Evolutionary conservation across 2,113 vertebrate species (phyloP).

Genomic region (Cyanoramphus novaezelandiae): DNA sequence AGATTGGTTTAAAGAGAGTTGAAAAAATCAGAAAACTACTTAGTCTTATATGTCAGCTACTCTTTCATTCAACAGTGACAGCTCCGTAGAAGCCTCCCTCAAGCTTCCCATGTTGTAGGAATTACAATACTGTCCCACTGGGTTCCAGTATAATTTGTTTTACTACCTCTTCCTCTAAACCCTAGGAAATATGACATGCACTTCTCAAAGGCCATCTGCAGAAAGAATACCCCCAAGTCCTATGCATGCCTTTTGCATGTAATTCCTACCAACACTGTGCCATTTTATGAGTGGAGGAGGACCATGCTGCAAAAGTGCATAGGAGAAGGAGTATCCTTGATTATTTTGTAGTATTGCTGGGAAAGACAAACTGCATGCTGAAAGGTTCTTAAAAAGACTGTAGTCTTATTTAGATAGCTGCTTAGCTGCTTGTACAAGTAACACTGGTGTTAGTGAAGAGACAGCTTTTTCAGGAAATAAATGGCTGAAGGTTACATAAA

Average conservation of each 20-base stretch:
- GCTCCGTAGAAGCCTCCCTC: neutral
- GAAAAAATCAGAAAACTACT: conserved; percentile 56
- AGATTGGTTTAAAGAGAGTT: conserved; percentile 58
- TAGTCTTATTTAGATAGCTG: neutral
- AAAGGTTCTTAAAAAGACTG: neutral
- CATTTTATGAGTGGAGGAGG: neutral
- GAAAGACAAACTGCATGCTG: neutral
- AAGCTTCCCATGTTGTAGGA: neutral
- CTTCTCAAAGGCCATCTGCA: neutral
- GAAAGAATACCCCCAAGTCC: neutral
- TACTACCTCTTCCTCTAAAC: neutral
- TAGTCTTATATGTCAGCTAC: conserved; percentile 30
- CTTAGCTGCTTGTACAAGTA: neutral
- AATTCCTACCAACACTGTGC: neutral
- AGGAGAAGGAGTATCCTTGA: neutral
- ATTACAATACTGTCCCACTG: neutral
- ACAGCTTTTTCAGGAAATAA: neutral
- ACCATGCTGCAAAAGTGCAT: neutral
- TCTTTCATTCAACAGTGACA: conserved; percentile 55
- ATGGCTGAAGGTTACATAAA: neutral
- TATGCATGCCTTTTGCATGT: fast-evolving
- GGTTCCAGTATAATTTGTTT: neutral
- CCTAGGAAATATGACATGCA: neutral
- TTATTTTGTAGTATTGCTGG: neutral
- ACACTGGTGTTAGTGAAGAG: neutral